Evolutionary conservation across 2,797 vertebrate species (phyloP), one percentile per base, ranked within the genome.

Genomic region (Carapus acus): DNA sequence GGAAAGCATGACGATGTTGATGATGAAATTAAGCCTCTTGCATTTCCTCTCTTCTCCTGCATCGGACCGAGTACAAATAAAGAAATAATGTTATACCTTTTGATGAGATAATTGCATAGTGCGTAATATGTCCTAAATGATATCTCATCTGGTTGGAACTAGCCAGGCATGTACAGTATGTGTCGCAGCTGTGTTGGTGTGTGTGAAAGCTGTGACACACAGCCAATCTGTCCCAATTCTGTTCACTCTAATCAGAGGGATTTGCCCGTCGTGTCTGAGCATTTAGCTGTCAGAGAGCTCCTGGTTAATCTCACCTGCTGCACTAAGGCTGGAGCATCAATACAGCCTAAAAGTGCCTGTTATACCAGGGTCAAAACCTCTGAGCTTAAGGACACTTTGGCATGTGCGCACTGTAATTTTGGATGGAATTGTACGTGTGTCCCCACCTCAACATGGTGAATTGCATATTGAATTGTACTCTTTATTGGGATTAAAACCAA

Each of bases 161-260:
- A 7, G 34, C 4, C 13, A 11, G 34, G n/a, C 12, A 7, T 15
- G 34, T 36, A n/a, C n/a, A n/a, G 13, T 36, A 15, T 15, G 31
- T 33, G 31, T 33, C n/a, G 24, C 20, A 63, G 54, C 67, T 61
- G 2, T 53, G 65, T 73, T 19, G 44, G 52, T 54, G 56, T 14
- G 38, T 13, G 4, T 39, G 48, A 61, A 37, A 69, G 61, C 58
- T 48, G 22, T 49, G 18, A 43, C 7, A 5, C 49, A 36, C 34
- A 51, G 49, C 56, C 49, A 49, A 69, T 74, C 68, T 82, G 85
- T 59, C 80, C 83, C 76, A 87, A 67, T 84, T 87, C 80, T 87
- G 83, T 84, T 86, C 79, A 81, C 49, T 80, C 82, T 64, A 86
- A 85, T 86, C 81, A 85, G 65, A 71, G 66, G 78, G 85, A 85